Evolutionary conservation across 1,140 invertebrate species (phyloP).

Genomic region (Diuraphis noxia): DNA sequence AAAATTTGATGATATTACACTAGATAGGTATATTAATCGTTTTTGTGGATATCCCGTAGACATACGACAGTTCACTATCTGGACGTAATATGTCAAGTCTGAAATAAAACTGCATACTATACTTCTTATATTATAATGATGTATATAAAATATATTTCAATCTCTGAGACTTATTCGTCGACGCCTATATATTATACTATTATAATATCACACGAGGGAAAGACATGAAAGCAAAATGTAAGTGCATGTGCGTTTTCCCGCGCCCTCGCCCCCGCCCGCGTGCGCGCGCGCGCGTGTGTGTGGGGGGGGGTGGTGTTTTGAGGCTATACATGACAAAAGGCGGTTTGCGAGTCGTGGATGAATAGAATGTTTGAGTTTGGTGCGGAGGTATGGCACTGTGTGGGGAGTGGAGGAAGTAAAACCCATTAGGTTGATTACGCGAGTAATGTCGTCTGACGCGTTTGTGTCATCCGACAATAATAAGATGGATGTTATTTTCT

Average conservation of each 20-base stretch:
- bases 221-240: background rate
- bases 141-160: background rate
- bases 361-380: background rate
- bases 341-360: background rate
- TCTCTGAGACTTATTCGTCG: background rate
- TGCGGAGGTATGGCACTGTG: too few relatives aligned
- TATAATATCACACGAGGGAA: background rate
- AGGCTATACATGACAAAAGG: background rate
- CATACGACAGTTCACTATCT: background rate
- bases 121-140: background rate
- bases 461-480: conserved; percentile 28
- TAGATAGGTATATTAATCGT: background rate
- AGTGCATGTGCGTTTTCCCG: too few relatives aligned
- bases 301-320: background rate
- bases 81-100: background rate
- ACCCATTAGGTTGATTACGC: conserved; percentile 50
- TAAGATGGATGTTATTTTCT: conserved; percentile 47
- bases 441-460: conserved; percentile 34
- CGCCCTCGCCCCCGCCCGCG: too few relatives aligned
- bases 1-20: background rate
- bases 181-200: background rate
- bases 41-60: background rate
- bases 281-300: too few relatives aligned
- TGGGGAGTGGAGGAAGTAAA: background rate
- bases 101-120: background rate